Conservation (phyloP, 2,797 vertebrate genomes). For the Sebastes variabilis region DNA sequence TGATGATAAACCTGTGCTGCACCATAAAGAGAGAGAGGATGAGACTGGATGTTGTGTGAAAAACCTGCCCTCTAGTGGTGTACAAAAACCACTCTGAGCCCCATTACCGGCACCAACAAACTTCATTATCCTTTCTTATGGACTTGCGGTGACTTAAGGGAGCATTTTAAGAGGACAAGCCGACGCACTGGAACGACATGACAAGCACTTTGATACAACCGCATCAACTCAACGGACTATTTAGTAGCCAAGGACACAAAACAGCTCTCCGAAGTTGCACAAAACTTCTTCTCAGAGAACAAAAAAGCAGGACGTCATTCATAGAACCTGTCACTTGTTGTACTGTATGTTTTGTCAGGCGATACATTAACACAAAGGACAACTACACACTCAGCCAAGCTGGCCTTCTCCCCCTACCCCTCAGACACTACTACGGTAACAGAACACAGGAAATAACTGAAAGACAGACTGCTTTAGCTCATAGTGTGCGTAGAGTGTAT, state of each 20-base stretch:
- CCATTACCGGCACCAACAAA: conserved; percentile 18
- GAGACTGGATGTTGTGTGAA: conserved; percentile 55
- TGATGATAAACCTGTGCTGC: conserved; percentile 43
- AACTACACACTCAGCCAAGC: conserved; percentile 83
- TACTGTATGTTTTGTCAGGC: conserved; percentile 64
- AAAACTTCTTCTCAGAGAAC: conserved; percentile 63
- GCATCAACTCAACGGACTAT: conserved; percentile 55
- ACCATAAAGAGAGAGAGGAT: conserved; percentile 54
- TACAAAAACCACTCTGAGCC: conserved; percentile 22
- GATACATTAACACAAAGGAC: conserved; percentile 45
- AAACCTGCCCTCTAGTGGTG: conserved; percentile 67
- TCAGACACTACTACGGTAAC: conserved; percentile 75
- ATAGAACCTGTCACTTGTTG: conserved; percentile 52
- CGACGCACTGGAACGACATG: conserved; percentile 44
- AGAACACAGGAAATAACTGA: conserved; percentile 86
- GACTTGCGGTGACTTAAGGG: conserved; percentile 6
- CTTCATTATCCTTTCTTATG: conserved; percentile 32
- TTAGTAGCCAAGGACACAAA: conserved; percentile 61
- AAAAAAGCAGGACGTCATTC: conserved; percentile 25
- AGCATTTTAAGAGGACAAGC: conserved; percentile 30
- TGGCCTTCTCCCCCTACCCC: conserved; percentile 78
- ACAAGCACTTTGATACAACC: conserved; percentile 75
- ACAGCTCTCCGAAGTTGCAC: conserved; percentile 57
- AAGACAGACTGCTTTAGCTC: conserved; percentile 87
- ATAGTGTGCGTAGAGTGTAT: conserved; percentile 88